Conservation (phyloP, 2,888 invertebrate species). For the Meloe dianella region DNA sequence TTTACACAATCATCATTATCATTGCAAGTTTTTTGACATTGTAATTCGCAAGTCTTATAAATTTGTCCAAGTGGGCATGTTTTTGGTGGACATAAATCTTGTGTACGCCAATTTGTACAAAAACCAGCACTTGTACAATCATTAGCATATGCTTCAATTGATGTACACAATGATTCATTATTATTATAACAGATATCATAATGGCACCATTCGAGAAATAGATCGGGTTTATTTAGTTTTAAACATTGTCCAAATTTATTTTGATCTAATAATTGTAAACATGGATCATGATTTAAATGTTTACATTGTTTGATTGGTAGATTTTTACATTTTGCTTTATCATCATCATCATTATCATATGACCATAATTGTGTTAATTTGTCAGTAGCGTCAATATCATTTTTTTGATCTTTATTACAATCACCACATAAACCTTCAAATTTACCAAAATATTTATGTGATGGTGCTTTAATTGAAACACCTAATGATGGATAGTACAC, state of each 20-base stretch:
- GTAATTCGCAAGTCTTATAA: conserved; percentile 66
- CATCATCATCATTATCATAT: conserved; percentile 42
- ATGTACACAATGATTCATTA: conserved; percentile 67
- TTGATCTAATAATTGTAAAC: conserved; percentile 67
- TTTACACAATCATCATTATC: conserved; percentile 44
- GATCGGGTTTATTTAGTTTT: conserved; percentile 60
- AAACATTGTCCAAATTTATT: conserved; percentile 64
- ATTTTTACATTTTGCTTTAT: conserved; percentile 54
- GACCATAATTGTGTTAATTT: conserved; percentile 67
- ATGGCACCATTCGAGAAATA: conserved; percentile 73
- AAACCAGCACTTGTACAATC: conserved; percentile 74
- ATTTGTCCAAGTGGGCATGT: conserved; percentile 63
- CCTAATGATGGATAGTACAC: conserved; percentile 61
- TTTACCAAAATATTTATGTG: conserved; percentile 72
- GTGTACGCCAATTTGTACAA: conserved; percentile 75
- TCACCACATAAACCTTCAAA: conserved; percentile 84
- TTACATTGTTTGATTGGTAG: conserved; percentile 52
- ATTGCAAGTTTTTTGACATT: conserved; percentile 71
- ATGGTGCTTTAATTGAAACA: conserved; percentile 70
- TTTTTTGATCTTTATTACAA: conserved; percentile 67
- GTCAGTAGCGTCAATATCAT: conserved; percentile 64
- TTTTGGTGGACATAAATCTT: conserved; percentile 68
- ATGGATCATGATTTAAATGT: conserved; percentile 69
- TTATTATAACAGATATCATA: conserved; percentile 68
- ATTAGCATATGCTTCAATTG: conserved; percentile 74